Base-by-base conservation (phyloP, 1,140 invertebrate species). In the Thaumetopoea pityocampa region DNA sequence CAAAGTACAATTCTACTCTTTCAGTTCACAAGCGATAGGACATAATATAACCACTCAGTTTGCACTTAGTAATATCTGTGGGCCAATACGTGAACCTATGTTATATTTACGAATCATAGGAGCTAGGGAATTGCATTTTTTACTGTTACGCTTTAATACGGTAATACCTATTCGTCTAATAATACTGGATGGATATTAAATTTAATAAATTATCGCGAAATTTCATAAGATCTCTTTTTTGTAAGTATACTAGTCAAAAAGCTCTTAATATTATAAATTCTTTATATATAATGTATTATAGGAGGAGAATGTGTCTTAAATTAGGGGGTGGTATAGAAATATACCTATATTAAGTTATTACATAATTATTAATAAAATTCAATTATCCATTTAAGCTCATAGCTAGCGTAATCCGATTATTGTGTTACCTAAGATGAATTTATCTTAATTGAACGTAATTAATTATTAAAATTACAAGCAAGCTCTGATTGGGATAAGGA, bases 171-270 rank as follows among this genome's bases (percentile, higher is more conserved):
- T 76, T 66, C 60, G 70, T 80, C 73, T 82, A 82, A 78, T 78
- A 78, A 80, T 80, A 82, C 71, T 82, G 78, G 78, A 82, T 82
- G 78, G 78, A 82, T 67, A 78, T 74, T 74, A 76, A 69, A 70
- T 74, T 63, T 67, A 72, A 67, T 73, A 78, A 76, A 71, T 67
- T 68, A 71, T 67, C 63, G 64, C 73, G 68, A 71, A 70, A 71
- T 50, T 70, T 80, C 76, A 78, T 80, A 80, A 80, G 76, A 83
- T 72, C 71, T 80, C 66, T 45, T 67, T 69, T 65, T 72, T 66
- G 62, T 70, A 64, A 76, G 71, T 80, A 80, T 78, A 80, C 73
- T 80, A 78, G 53, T 78, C 64, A 49, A 77, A 76, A 80, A 80
- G 76, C 76, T 73, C 72, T 77, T 77, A 74, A 73, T 60, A 72